A percentile compares a stretch with the other conserved stretches of the same genome.
phyloP scores from a whole-genome alignment of 2,888 invertebrate genomes.

The Harmothoe impar region DNA sequence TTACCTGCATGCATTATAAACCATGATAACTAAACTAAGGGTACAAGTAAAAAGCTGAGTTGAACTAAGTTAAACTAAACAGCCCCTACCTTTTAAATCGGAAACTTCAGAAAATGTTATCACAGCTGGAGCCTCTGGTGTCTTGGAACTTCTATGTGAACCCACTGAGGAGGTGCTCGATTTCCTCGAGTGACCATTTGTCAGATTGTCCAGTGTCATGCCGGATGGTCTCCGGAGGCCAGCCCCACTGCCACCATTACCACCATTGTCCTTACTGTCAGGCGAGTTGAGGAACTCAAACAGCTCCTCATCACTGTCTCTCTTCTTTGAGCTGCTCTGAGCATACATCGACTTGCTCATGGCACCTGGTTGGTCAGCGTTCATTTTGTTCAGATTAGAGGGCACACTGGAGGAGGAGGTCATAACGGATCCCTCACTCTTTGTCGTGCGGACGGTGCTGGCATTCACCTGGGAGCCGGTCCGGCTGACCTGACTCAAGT shows the following conservation, averaged over 20 bases:
- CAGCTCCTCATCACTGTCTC: conserved; percentile 83
- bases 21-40: too few relatives aligned
- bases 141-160: conserved; percentile 70
- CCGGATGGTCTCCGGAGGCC: conserved; percentile 70
- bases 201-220: not conserved
- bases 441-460: not conserved
- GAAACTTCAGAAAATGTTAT: not conserved
- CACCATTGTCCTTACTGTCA: conserved; percentile 71
- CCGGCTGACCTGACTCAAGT: not conserved
- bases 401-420: conserved; percentile 76
- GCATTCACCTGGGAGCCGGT: not conserved
- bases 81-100: conserved; percentile 2
- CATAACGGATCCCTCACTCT: conserved; percentile 58
- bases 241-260: conserved; percentile 63
- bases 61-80: too few relatives aligned
- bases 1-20: too few relatives aligned
- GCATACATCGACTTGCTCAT: conserved; percentile 22
- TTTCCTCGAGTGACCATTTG: conserved; percentile 78
- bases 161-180: conserved; percentile 80
- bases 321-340: conserved; percentile 68
- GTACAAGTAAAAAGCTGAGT: too few relatives aligned
- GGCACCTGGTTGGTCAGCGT: conserved; percentile 66
- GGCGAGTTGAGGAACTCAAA: conserved; percentile 84
- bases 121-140: conserved; percentile 61
- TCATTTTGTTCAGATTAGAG: conserved; percentile 70